These are phyloP conservation scores for Colius striatus DNA, from an alignment of 2,113 vertebrate genomes.

Conservation along the genomic window DNA sequence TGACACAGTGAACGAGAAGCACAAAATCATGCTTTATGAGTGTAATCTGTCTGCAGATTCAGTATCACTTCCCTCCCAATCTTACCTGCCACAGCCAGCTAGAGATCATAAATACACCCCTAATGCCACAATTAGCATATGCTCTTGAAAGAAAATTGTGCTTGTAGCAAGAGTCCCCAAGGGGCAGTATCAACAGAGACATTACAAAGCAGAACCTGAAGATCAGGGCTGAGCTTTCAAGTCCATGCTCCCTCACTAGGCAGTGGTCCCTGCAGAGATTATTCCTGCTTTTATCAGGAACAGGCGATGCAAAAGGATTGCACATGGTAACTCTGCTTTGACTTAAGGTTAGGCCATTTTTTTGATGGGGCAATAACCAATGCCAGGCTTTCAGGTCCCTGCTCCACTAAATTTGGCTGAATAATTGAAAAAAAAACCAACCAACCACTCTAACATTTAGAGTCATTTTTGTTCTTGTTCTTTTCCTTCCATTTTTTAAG, in stretches of 20 bases:
- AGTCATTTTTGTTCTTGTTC: constrained; percentile 1
- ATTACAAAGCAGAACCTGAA: constrained; percentile 22
- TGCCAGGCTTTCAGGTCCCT: background rate
- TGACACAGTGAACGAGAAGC: constrained; percentile 7
- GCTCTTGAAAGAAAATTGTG: constrained; percentile 63
- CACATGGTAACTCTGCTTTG: background rate
- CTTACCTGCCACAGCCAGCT: constrained; percentile 52
- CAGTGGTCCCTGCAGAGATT: constrained; percentile 7
- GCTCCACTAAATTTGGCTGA: background rate
- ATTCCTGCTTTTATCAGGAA: background rate
- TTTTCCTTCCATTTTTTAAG: background rate
- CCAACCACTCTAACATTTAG: background rate
- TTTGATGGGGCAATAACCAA: background rate
- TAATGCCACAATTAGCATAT: constrained; percentile 61
- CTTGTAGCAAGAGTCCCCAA: constrained; percentile 44
- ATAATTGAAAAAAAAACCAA: background rate
- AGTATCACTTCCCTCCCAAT: constrained; percentile 18
- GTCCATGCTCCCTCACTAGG: background rate
- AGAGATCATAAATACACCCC: constrained; percentile 51
- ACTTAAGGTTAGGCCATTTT: background rate
- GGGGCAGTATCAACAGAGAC: constrained; percentile 55
- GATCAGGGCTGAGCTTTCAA: constrained; percentile 47
- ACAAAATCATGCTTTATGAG: constrained; percentile 53
- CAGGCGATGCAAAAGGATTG: background rate
- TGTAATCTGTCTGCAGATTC: constrained; percentile 28